These are phyloP conservation scores for Oncorhynchus kisutch DNA, from an alignment of 2,113 vertebrate species.

Conservation along the genomic window DNA sequence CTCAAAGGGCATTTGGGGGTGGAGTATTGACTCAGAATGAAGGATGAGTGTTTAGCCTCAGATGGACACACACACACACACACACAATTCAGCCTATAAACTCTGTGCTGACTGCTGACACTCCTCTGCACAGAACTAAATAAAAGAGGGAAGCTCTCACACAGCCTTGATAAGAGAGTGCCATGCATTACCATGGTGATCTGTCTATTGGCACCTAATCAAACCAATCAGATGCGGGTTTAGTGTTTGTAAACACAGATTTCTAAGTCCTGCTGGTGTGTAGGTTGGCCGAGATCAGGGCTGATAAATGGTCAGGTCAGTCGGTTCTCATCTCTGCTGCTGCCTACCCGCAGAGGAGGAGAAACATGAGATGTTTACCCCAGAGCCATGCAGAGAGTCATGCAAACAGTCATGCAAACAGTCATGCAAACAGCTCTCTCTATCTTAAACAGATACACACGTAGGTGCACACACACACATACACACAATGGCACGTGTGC, in stretches of 20 bases:
- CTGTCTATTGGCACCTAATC: constrained; percentile 19
- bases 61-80: neutral
- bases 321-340: constrained; percentile 42
- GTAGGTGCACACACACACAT: constrained; percentile 22
- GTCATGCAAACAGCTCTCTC: constrained; percentile 53
- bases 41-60: neutral
- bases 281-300: constrained; percentile 37
- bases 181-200: constrained; percentile 10
- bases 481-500: constrained; percentile 5
- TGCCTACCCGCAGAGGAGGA: constrained; percentile 46
- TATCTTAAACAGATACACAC: constrained; percentile 20
- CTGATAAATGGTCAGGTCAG: constrained; percentile 46
- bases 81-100: neutral
- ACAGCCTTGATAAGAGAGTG: neutral
- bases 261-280: constrained; percentile 17
- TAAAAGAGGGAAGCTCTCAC: neutral
- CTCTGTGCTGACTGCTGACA: neutral
- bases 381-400: constrained; percentile 55
- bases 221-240: constrained; percentile 22
- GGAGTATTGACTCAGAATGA: constrained; percentile 4
- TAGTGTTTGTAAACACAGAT: constrained; percentile 13
- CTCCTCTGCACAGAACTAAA: neutral
- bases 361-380: constrained; percentile 62
- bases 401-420: constrained; percentile 56
- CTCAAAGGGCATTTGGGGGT: constrained; percentile 7